Evolutionary conservation across 2,113 vertebrate genomes (phyloP).

Genomic region (Dinomys branickii): DNA sequence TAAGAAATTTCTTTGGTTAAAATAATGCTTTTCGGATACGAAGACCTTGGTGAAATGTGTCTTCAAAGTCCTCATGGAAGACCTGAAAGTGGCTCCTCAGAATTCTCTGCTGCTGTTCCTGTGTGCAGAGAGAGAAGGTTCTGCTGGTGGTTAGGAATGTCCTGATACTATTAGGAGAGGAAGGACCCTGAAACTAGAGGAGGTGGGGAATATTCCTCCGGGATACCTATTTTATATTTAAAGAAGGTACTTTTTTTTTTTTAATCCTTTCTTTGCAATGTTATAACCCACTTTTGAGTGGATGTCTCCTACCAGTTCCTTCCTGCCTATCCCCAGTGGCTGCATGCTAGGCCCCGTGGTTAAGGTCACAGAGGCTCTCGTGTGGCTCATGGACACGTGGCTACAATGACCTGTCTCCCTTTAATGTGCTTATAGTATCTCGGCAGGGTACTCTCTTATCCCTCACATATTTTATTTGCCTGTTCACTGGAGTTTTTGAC

Average conservation of each 20-base stretch:
- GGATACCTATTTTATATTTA: neutral
- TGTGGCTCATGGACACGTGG: neutral
- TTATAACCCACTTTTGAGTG: neutral
- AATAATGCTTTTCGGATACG: neutral
- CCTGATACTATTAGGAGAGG: neutral
- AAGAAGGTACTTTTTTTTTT: neutral
- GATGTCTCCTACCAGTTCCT: neutral
- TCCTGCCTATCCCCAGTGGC: neutral
- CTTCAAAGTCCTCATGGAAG: neutral
- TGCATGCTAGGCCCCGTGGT: neutral
- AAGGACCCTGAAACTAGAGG: neutral
- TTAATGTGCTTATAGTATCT: neutral
- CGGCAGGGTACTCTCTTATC: neutral
- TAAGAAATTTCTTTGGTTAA: constrained; percentile 3
- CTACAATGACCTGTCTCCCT: neutral
- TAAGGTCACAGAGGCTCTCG: neutral
- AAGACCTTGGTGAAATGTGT: neutral
- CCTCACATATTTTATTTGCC: neutral
- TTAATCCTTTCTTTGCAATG: neutral
- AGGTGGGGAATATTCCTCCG: neutral
- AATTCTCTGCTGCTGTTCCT: neutral
- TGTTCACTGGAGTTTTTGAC: neutral
- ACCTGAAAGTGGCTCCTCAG: neutral
- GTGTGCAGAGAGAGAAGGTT: neutral
- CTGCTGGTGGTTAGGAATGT: neutral